Evolutionary conservation across 2,888 invertebrate genomes (phyloP).

Genomic region (Quadroppia sp.): DNA sequence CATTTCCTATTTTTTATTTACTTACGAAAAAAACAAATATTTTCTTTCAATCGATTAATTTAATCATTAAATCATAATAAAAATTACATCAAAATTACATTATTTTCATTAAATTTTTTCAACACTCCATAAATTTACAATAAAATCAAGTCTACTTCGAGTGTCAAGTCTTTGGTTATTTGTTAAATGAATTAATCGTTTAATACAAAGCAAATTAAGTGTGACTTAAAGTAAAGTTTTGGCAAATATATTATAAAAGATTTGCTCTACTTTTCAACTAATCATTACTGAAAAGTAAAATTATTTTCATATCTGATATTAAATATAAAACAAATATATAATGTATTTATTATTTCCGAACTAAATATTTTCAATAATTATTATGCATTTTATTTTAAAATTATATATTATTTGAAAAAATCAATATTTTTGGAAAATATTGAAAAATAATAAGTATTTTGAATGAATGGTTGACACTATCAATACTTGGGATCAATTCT

Average conservation of each 20-base stretch:
- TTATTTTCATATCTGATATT: neutral
- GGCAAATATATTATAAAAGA: neutral
- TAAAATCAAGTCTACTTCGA: no score
- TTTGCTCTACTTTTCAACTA: slow-evolving; percentile 6
- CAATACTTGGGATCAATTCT: neutral
- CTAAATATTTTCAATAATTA: neutral
- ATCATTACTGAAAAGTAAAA: neutral
- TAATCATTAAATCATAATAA: no score
- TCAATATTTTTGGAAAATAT: neutral
- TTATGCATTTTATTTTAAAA: neutral
- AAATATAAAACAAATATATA: neutral
- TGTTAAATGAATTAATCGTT: neutral
- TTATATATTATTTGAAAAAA: no score
- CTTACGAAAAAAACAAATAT: no score
- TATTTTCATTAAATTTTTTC: no score
- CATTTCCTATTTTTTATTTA: neutral
- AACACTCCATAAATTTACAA: no score
- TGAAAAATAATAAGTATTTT: neutral
- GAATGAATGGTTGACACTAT: neutral
- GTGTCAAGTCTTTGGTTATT: neutral
- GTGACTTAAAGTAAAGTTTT: slow-evolving; percentile 9
- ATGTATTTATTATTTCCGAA: neutral
- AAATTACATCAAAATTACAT: no score
- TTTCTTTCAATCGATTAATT: no score
- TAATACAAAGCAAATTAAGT: slow-evolving; percentile 8